A percentile compares a stretch with the other conserved stretches of the same genome.
Conservation (phyloP, 2,888 invertebrate species). For the Pheosia gnoma region DNA sequence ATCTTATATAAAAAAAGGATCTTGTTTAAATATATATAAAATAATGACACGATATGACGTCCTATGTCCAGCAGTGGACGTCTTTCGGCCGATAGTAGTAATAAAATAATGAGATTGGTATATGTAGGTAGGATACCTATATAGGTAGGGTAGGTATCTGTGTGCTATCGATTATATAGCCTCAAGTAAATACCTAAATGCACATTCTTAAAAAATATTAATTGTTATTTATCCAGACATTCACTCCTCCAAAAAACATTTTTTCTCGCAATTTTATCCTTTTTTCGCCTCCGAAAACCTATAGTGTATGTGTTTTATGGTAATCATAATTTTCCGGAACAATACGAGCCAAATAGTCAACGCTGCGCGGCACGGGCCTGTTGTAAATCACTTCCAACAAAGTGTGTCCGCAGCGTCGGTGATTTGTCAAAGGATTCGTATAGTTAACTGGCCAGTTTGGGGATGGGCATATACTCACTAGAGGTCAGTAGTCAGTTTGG, state of each 20-base stretch:
- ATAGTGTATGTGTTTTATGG: constrained; percentile 48
- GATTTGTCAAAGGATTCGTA: constrained; percentile 41
- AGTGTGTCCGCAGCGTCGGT: constrained; percentile 43
- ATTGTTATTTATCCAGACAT: not conserved
- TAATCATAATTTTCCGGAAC: constrained; percentile 48
- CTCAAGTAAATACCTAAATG: too few relatives aligned
- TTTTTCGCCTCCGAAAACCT: not conserved
- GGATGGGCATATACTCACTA: not conserved
- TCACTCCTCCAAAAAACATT: not conserved
- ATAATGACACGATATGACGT: too few relatives aligned
- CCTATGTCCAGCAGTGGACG: too few relatives aligned
- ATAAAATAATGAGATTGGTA: too few relatives aligned
- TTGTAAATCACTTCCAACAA: constrained; percentile 48
- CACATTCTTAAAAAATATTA: not conserved
- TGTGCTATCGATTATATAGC: too few relatives aligned
- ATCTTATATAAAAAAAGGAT: too few relatives aligned
- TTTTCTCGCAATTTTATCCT: not conserved
- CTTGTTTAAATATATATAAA: too few relatives aligned
- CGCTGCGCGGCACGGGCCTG: constrained; percentile 25
- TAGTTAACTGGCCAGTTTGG: constrained; percentile 8
- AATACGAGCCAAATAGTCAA: constrained; percentile 42
- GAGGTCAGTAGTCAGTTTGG: too few relatives aligned
- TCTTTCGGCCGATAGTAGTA: too few relatives aligned
- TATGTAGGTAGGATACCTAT: too few relatives aligned
- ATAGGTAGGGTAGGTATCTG: too few relatives aligned